Evolutionary conservation across 2,797 vertebrate species (phyloP).

Genomic region (Cichlasoma orientale): DNA sequence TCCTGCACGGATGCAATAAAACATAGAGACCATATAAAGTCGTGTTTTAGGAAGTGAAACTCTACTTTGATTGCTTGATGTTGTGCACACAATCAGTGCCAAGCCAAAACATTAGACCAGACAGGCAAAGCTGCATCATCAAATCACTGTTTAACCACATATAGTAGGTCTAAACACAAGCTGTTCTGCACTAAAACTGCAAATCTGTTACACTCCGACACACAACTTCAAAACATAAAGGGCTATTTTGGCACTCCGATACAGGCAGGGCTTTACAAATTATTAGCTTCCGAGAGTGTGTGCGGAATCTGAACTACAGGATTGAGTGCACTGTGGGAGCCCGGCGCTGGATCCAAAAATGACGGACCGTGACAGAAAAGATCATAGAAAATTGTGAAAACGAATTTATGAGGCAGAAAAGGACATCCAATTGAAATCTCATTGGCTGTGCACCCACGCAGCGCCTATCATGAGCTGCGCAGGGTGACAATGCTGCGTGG

Average conservation of each 20-base stretch:
- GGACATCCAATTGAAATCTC: neutral
- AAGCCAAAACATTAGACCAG: conserved; percentile 1
- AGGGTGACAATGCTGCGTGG: rapidly evolving
- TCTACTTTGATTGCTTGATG: neutral
- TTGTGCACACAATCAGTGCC: neutral
- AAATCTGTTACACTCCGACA: neutral
- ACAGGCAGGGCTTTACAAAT: rapidly evolving
- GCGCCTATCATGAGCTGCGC: neutral
- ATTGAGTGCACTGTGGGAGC: neutral
- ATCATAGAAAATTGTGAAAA: neutral
- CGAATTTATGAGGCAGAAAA: rapidly evolving
- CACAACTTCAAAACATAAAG: neutral
- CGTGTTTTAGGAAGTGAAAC: neutral
- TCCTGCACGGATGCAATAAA: neutral
- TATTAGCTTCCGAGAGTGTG: rapidly evolving
- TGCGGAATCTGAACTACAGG: neutral
- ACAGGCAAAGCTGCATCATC: neutral
- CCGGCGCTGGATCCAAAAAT: neutral
- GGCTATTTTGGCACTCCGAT: neutral
- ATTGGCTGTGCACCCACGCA: rapidly evolving
- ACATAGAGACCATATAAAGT: neutral
- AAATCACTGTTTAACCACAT: conserved; percentile 14
- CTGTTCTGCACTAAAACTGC: neutral
- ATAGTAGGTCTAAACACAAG: conserved; percentile 43
- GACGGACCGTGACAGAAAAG: neutral